Conservation (phyloP, 2,797 vertebrate genomes). For the Diglossa cyanea region DNA sequence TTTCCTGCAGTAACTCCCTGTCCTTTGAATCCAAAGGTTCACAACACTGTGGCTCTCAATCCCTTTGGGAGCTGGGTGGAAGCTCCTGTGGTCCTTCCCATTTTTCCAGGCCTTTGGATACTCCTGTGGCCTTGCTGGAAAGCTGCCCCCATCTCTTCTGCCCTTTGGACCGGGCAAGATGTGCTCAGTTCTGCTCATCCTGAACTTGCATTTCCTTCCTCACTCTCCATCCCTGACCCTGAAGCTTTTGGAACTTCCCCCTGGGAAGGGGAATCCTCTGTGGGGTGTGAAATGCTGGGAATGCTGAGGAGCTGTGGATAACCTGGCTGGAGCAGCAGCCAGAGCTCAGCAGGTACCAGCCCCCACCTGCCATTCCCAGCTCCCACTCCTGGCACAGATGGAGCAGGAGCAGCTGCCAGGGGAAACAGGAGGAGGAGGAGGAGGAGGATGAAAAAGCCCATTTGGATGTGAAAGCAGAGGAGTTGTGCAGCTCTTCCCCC, state of each 20-base stretch:
- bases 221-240: rapidly evolving
- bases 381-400: neutral
- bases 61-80: neutral
- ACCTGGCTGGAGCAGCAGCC: neutral
- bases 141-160: rapidly evolving
- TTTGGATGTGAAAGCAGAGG: slow-evolving; percentile 2
- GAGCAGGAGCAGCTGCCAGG: neutral
- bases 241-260: neutral
- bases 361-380: neutral
- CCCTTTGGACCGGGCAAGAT: neutral
- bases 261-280: neutral
- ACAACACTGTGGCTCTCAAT: rapidly evolving
- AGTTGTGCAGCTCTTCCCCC: neutral
- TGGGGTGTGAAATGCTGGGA: rapidly evolving
- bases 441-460: neutral
- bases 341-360: slow-evolving; percentile 46
- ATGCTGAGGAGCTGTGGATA: neutral
- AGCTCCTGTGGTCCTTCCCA: neutral
- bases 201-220: neutral
- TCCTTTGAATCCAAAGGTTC: neutral
- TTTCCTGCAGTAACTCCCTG: neutral
- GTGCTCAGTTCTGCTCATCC: neutral
- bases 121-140: neutral
- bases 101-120: neutral
- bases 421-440: neutral